Percentiles rank a stretch among this genome's conserved stretches.
phyloP scores from a whole-genome alignment of 2,888 invertebrate genomes.

The Odontocolon sp. region DNA sequence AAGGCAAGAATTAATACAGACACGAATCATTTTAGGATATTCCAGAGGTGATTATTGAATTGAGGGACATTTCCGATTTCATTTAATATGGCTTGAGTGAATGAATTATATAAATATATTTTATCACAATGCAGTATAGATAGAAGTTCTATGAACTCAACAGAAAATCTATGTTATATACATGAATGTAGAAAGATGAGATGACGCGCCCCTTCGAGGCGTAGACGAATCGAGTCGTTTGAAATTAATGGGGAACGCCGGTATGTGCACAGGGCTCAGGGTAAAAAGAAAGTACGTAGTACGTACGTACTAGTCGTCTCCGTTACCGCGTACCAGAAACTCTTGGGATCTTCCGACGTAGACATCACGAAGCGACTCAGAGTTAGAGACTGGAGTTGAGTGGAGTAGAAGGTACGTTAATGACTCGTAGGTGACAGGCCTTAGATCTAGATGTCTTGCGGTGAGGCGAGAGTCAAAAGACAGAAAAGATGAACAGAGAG shows the following conservation, averaged over 20 bases:
- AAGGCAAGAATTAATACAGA: not conserved
- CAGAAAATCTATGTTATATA: not conserved
- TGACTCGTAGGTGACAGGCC: conserved; percentile 79
- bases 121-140: not conserved
- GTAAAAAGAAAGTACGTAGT: conserved; percentile 11
- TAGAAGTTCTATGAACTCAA: no score
- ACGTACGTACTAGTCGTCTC: no score
- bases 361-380: conserved; percentile 48
- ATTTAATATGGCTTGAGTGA: not conserved
- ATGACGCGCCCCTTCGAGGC: conserved; percentile 17
- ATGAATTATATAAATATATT: not conserved
- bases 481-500: conserved; percentile 44
- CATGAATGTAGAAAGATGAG: conserved; percentile 1
- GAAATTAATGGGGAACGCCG: conserved; percentile 48
- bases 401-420: conserved; percentile 75
- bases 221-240: conserved; percentile 51
- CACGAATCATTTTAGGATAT: not conserved
- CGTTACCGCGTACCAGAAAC: conserved; percentile 65
- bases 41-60: not conserved
- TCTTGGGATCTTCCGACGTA: conserved; percentile 43
- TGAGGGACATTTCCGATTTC: not conserved
- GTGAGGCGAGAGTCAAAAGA: conserved; percentile 23
- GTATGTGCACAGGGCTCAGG: conserved; percentile 1
- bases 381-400: conserved; percentile 41
- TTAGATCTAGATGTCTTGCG: conserved; percentile 77